Conservation (phyloP, 2,113 vertebrate genomes). For the Paramormyrops kingsleyae region DNA sequence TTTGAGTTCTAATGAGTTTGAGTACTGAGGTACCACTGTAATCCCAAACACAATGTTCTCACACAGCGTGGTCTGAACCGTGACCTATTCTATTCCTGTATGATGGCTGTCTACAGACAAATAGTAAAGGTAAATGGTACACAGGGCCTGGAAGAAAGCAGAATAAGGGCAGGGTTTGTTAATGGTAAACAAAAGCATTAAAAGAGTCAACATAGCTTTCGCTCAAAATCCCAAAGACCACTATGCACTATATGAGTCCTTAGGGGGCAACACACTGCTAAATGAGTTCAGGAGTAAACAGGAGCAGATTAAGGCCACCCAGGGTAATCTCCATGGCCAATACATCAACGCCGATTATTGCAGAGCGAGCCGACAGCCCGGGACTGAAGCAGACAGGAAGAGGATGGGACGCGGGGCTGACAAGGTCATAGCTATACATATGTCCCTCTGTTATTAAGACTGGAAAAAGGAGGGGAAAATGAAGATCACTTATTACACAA, state of each 20-base stretch:
- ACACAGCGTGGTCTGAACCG: background rate
- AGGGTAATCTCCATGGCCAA: slow-evolving; percentile 49
- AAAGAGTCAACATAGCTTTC: background rate
- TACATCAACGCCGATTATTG: slow-evolving; percentile 40
- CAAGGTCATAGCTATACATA: background rate
- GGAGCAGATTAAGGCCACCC: slow-evolving; percentile 42
- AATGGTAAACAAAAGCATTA: background rate
- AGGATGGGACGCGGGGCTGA: background rate
- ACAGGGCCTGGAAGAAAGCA: background rate
- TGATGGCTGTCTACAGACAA: background rate
- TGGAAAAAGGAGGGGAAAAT: slow-evolving; percentile 31
- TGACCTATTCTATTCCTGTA: background rate
- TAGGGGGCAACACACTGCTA: background rate
- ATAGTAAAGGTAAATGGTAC: background rate
- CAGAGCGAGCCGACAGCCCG: background rate
- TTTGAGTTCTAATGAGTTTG: too few relatives aligned
- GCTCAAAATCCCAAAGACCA: background rate
- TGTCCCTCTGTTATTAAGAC: slow-evolving; percentile 21
- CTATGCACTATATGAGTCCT: background rate
- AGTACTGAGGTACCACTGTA: too few relatives aligned
- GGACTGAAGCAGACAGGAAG: slow-evolving; percentile 7
- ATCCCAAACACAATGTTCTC: background rate
- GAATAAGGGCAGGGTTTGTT: background rate
- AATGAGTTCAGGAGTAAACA: slow-evolving; percentile 21
- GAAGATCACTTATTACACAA: background rate